Base-by-base conservation (phyloP, 2,113 vertebrate genomes). In the Proteles cristata region DNA sequence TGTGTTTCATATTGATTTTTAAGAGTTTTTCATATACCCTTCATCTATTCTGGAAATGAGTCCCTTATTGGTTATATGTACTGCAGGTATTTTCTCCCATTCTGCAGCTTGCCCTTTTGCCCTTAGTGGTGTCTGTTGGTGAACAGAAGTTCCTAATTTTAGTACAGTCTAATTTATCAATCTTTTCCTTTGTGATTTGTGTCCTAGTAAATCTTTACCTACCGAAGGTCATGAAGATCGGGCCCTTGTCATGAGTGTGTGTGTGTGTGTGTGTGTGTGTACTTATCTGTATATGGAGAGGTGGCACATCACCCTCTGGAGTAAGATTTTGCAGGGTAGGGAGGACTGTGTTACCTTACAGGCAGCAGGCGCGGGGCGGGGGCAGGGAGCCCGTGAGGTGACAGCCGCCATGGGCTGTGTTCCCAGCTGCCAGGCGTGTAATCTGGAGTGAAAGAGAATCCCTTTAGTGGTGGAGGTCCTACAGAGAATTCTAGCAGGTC, bases 401-500 rank as follows among this genome's bases (percentile, higher is more conserved):
- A 16, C 63, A 90, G 74, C 63, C 3, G 4, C 15, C 12, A 4
- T 19, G 0, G 4, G 88, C 97, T 98, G 98, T 99, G 96, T 99
- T 98, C 97, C 97, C 98, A 98, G 98, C 98, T 98, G 98, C 98
- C 95, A 95, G 66, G 82, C 82, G 25, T 4, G 4, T 98, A 98
- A 98, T 98, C 61, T 43, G 66, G 97, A 45, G 63, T 28, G 97
- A 98, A 98, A 98, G 97, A 96, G 96, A 98, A 98, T 98, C 97
- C 65, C 58, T 79, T 90, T 95, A 79, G 97, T 96, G 92, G 63
- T 95, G 25, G 92, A 96, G 97, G 95, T 86, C 87, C 96, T 97
- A 63, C 93, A 90, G 93, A 73, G 98, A 88, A 73, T 55, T 83
- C 96, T 0, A 0, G 76, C 0, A 16, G 79, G 83, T 94, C 96